These are phyloP conservation scores for Arenaria interpres DNA, from an alignment of 2,113 vertebrate genomes.

Conservation along the genomic window DNA sequence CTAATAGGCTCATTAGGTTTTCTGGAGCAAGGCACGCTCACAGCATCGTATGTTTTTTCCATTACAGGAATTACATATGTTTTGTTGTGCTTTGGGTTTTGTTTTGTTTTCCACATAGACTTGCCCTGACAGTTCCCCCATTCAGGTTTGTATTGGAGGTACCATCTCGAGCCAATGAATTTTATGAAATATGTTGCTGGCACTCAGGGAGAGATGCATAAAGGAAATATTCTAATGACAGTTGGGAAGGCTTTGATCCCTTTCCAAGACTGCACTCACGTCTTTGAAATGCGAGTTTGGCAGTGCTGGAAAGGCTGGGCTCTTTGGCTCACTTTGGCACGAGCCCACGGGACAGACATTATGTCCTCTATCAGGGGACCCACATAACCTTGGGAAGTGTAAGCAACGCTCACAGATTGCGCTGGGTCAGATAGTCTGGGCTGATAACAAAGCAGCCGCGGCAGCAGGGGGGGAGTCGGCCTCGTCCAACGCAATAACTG, in stretches of 20 bases:
- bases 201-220: constrained; percentile 73
- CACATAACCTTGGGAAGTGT: constrained; percentile 63
- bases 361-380: constrained; percentile 71
- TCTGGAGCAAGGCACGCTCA: constrained; percentile 16
- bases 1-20: constrained; percentile 28
- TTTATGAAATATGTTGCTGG: constrained; percentile 79
- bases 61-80: constrained; percentile 56
- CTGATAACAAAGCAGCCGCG: constrained; percentile 35
- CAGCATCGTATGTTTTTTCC: constrained; percentile 45
- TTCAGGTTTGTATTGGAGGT: constrained; percentile 72
- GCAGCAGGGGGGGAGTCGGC: constrained; percentile 35
- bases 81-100: constrained; percentile 71
- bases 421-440: constrained; percentile 31
- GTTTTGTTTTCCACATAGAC: constrained; percentile 71
- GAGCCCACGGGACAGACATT: constrained; percentile 73
- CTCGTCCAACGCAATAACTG: constrained; percentile 36
- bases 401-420: constrained; percentile 25
- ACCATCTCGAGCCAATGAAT: constrained; percentile 74
- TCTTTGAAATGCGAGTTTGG: constrained; percentile 82
- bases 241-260: constrained; percentile 79
- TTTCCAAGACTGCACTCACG: constrained; percentile 79
- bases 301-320: constrained; percentile 72
- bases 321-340: constrained; percentile 69
- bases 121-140: constrained; percentile 71
- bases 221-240: constrained; percentile 84